These are phyloP conservation scores for Byasa hedistus DNA, from an alignment of 2,888 invertebrate species.

Conservation along the genomic window DNA sequence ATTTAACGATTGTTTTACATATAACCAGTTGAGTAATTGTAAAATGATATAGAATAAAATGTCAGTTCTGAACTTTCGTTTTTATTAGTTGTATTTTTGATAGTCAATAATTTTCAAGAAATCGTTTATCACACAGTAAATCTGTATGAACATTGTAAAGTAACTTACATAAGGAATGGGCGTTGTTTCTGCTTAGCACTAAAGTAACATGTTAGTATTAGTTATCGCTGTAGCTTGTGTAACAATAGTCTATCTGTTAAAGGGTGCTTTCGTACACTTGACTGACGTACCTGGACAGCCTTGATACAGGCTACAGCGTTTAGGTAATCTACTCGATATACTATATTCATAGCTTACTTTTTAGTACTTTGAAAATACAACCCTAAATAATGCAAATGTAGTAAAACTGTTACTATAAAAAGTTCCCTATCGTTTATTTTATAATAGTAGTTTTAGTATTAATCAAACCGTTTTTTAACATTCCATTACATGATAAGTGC, in stretches of 20 bases:
- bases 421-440: no score
- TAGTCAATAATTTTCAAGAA: background rate
- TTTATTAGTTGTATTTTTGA: background rate
- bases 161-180: conserved; percentile 58
- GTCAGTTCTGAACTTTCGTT: background rate
- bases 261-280: conserved; percentile 40
- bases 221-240: conserved; percentile 57
- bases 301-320: conserved; percentile 9
- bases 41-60: background rate
- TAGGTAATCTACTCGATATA: background rate
- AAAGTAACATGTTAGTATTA: conserved; percentile 64
- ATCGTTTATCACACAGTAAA: conserved; percentile 18
- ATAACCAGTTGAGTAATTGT: conserved; percentile 6
- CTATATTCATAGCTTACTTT: conserved; percentile 22
- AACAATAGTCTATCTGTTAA: conserved; percentile 49
- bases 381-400: no score
- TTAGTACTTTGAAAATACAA: no score
- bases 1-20: conserved; percentile 22
- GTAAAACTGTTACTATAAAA: no score
- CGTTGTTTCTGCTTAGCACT: conserved; percentile 60
- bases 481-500: background rate
- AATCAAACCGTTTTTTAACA: background rate
- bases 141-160: conserved; percentile 33
- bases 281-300: conserved; percentile 8
- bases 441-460: background rate